These are phyloP conservation scores for Stegophylla sp. DNA, from an alignment of 2,888 invertebrate species.

Conservation along the genomic window DNA sequence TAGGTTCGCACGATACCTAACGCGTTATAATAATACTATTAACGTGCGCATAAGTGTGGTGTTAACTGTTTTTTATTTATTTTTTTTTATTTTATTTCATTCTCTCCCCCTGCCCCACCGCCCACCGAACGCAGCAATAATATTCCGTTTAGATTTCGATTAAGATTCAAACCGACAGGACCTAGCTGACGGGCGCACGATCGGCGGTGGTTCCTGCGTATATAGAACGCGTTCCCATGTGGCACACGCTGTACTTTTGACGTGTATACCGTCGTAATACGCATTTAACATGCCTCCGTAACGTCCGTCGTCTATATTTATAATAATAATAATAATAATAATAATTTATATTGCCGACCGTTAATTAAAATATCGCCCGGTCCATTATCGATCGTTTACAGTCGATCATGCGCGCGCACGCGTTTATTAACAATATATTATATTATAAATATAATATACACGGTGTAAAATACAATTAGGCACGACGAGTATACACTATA, in stretches of 20 bases:
- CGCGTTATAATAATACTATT: no score
- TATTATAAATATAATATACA: no score
- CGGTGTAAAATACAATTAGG: not conserved
- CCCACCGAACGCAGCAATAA: no score
- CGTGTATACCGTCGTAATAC: not conserved
- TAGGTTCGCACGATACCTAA: no score
- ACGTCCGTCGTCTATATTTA: not conserved
- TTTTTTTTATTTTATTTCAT: no score
- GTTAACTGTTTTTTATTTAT: not conserved
- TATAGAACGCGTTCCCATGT: conserved; percentile 5
- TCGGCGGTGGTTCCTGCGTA: not conserved
- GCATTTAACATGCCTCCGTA: not conserved
- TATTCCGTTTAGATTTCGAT: conserved; percentile 36
- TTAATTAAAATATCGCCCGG: conserved; percentile 39
- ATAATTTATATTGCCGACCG: conserved; percentile 10
- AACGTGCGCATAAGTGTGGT: no score
- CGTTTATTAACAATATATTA: conserved; percentile 27
- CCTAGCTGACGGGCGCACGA: not conserved
- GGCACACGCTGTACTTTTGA: not conserved
- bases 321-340: not conserved
- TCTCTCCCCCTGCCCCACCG: no score
- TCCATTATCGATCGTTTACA: conserved; percentile 15
- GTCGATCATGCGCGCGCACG: conserved; percentile 13
- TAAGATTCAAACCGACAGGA: conserved; percentile 23
- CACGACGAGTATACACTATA: not conserved